phyloP scores from a whole-genome alignment of 2,797 vertebrate species.

The Gambelia wislizenii region DNA sequence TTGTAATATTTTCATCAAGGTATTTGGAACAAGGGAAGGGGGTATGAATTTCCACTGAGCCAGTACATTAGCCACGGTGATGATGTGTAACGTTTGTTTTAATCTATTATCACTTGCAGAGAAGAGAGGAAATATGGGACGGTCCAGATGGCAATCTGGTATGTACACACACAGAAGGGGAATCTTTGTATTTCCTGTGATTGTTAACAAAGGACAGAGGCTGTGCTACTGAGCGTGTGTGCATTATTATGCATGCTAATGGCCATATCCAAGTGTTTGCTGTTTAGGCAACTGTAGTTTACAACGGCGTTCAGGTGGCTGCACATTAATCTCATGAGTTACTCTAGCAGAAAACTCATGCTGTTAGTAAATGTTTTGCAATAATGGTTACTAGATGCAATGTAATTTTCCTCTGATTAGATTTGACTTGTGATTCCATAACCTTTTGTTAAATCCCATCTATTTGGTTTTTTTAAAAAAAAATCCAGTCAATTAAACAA shows the following conservation, averaged over 20 bases:
- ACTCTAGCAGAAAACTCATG: slow-evolving; percentile 38
- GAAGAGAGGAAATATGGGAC: slow-evolving; percentile 77
- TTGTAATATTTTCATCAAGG: slow-evolving; percentile 67
- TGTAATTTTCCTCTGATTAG: slow-evolving; percentile 48
- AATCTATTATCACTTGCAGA: slow-evolving; percentile 72
- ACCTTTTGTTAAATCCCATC: not conserved
- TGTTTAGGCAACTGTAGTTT: slow-evolving; percentile 59
- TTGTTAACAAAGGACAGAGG: slow-evolving; percentile 76
- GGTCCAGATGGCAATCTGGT: slow-evolving; percentile 72
- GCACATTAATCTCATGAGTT: slow-evolving; percentile 39
- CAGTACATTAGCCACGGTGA: slow-evolving; percentile 67
- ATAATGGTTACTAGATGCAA: slow-evolving; percentile 33
- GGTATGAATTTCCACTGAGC: slow-evolving; percentile 68
- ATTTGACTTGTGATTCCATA: not conserved
- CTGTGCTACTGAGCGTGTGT: slow-evolving; percentile 58
- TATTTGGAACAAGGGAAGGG: slow-evolving; percentile 37
- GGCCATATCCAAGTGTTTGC: slow-evolving; percentile 48
- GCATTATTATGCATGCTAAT: slow-evolving; percentile 53
- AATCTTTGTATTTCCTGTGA: slow-evolving; percentile 77
- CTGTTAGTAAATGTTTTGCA: slow-evolving; percentile 22
- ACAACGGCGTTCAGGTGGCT: slow-evolving; percentile 18
- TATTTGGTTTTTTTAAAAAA: not conserved
- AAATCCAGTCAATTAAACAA: not conserved
- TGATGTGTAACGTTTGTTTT: slow-evolving; percentile 69
- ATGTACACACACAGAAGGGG: slow-evolving; percentile 68